phyloP scores from a whole-genome alignment of 2,888 invertebrate species.

The Tenthredo livida region DNA sequence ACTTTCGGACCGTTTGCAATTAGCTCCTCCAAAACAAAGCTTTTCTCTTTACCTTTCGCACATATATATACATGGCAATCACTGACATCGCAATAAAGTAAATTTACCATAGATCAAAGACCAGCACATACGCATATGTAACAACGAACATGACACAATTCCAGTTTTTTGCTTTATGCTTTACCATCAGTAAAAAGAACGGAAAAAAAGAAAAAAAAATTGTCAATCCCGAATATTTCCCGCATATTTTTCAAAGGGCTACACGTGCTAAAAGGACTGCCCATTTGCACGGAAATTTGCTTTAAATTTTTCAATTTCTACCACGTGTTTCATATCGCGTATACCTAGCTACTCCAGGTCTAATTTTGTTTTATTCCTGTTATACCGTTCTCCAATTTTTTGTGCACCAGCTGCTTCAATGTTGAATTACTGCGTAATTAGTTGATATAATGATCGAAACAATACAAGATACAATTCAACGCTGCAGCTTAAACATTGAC shows the following conservation, averaged over 20 bases:
- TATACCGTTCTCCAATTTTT: background rate
- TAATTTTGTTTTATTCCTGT: background rate
- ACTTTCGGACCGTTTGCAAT: background rate
- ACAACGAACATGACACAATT: background rate
- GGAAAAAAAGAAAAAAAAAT: background rate
- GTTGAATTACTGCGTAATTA: background rate
- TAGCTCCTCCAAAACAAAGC: background rate
- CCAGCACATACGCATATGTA: background rate
- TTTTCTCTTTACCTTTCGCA: background rate
- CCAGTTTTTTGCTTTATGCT: background rate
- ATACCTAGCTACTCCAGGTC: background rate
- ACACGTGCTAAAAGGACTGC: background rate
- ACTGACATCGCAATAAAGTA: constrained; percentile 30
- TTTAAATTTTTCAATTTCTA: background rate
- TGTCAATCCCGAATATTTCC: background rate
- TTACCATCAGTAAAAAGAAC: background rate
- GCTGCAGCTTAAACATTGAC: background rate
- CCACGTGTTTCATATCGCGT: background rate
- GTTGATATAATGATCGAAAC: background rate
- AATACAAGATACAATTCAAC: background rate
- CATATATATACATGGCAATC: background rate
- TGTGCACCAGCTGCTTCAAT: background rate
- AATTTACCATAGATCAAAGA: constrained; percentile 28
- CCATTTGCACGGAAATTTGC: constrained; percentile 4
- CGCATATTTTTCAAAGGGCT: constrained; percentile 20